Base-by-base conservation (phyloP, 2,113 vertebrate genomes). In the Bambusicola thoracicus region DNA sequence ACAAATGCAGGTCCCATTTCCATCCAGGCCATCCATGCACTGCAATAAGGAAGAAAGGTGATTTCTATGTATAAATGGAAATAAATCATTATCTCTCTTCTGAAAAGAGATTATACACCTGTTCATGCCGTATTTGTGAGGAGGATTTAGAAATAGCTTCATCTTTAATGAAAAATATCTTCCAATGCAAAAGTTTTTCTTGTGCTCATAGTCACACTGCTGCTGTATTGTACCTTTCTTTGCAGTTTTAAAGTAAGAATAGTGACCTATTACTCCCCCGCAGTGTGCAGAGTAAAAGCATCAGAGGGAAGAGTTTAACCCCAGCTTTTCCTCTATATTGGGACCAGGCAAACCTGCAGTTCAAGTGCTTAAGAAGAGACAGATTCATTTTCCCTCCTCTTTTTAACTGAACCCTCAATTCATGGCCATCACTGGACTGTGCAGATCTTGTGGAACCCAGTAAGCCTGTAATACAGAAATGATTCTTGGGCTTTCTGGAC, bases 1-100 rank as follows among this genome's bases (percentile, higher is more conserved):
- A 82, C 99, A 99, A 51, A 96, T 2, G 56, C 99, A 99, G 0
- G 97, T 98, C 3, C 99, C 99, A 0, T 98, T 99, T 85, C 98
- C 99, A 11, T 66, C 34, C 3, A 98, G 89, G 5, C 99, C 98
- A 1, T 99, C 99, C 16, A 74, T 18, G 20, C 99, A 99, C 99
- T 99, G 88, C 17, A 67, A 80, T 34, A 51, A 4, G 70, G 61
- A 81, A 85, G 40, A 89, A 20, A 85, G 24, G 17, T 27, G 43
- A 51, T 29, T 75, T 65, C 44, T 65, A 34, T 24, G 4, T 14
- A 32, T 15, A 32, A 43, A 58, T 16, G 59, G 32, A 85, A 91
- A 62, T 32, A 55, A 72, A 4, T 34, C 11, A 61, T 76, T 69
- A 11, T 16, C 18, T 24, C 48, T 56, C 7, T 4, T 22, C 38